Base-by-base conservation (phyloP, 2,113 vertebrate species). In the Anoplopoma fimbria region DNA sequence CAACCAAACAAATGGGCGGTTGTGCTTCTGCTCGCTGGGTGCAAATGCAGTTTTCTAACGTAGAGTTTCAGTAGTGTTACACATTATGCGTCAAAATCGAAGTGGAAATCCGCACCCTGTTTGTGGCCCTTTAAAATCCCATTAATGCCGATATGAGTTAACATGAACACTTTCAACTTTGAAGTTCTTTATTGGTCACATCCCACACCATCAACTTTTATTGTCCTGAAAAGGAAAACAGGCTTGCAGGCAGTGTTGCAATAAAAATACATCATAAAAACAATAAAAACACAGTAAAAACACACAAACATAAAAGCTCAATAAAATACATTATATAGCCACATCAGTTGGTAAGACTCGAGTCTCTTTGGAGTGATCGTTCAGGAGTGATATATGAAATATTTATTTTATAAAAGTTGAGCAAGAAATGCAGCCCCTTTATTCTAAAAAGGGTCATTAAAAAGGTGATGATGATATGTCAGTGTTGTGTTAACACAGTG, bases 161-260 rank as follows among this genome's bases (percentile, higher is more conserved):
- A 80, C 29, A 71, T 70, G 19, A 85, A 77, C 57, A 69, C 72
- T 68, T 84, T 73, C 53, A 25, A 68, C 42, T 84, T 85, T 78
- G 77, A 79, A 68, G 36, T 58, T 62, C 63, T 90, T 91, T 83
- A 91, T 80, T 82, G 81, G 69, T 77, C 23, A 45, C 85, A 78
- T 36, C 67, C 68, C 81, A 67, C 68, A 49, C 76, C 79, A 85
- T 91, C 80, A 88, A 76, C 77, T 75, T 92, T 92, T 93, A 92
- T 71, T 68, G 65, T 82, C 71, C 73, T 81, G 42, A 71, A 69
- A 72, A 57, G 79, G 60, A 84, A 89, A 84, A 63, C 34, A 67
- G 61, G 69, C 78, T 85, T 73, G 77, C 38, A 57, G 68, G 67
- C 57, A 34, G 53, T 29, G 33, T 75, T 74, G 78, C 80, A 84